Conservation (phyloP, 1,140 invertebrate genomes). For the Bombus polaris region DNA sequence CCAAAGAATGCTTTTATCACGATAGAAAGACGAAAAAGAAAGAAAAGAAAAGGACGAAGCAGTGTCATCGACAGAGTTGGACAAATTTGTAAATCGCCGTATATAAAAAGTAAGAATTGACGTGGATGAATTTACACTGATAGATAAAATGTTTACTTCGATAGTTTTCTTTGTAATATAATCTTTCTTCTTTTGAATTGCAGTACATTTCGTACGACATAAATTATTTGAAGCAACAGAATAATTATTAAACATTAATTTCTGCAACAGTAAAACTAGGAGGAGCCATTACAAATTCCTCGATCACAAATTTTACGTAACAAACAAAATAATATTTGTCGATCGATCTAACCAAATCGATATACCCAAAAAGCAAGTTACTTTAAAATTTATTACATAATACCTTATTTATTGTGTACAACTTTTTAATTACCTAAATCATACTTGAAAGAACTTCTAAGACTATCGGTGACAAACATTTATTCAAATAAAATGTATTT, state of each 20-base stretch:
- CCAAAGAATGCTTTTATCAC: constrained; percentile 36
- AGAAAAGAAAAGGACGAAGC: not conserved
- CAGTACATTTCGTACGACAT: not conserved
- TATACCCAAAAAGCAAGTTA: not conserved
- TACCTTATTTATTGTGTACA: not conserved
- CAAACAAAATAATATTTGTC: not conserved
- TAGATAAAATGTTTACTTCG: constrained; percentile 14
- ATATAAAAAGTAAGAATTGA: not conserved
- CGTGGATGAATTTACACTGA: not conserved
- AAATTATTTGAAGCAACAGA: not conserved
- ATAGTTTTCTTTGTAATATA: not conserved
- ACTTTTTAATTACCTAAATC: too few species aligned
- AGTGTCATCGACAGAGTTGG: constrained; percentile 14
- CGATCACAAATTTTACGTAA: not conserved
- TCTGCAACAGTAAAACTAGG: not conserved
- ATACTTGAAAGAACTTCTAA: not conserved
- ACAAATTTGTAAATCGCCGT: not conserved
- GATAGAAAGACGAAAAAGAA: not conserved
- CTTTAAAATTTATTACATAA: not conserved
- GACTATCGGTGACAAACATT: not conserved
- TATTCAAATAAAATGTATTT: not conserved
- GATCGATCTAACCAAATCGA: not conserved
- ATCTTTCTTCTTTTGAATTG: not conserved
- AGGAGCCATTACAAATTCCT: not conserved
- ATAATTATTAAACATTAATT: not conserved